phyloP scores from a whole-genome alignment of 2,797 vertebrate genomes.

The Thaleichthys pacificus region DNA sequence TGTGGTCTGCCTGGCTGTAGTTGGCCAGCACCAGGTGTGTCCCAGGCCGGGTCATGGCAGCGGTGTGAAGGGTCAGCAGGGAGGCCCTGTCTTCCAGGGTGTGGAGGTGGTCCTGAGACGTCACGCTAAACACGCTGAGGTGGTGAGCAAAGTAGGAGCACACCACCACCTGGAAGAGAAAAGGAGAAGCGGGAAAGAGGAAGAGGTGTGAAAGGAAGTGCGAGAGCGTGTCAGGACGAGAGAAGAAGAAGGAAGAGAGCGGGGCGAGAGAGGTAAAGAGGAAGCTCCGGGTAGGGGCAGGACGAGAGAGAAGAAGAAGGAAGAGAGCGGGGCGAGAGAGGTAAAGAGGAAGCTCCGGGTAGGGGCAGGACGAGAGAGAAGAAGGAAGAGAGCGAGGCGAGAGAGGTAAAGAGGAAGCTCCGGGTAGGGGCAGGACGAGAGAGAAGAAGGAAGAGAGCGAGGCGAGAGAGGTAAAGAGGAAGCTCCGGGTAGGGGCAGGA shows the following conservation, averaged over 20 bases:
- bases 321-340: not conserved
- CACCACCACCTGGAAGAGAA: constrained; percentile 51
- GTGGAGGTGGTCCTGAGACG: constrained; percentile 53
- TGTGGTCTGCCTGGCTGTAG: constrained; percentile 58
- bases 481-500: no score
- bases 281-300: not conserved
- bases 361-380: no score
- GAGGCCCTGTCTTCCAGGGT: constrained; percentile 62
- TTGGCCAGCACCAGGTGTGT: constrained; percentile 60
- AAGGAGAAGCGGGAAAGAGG: not conserved
- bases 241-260: no score
- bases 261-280: not conserved
- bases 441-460: no score
- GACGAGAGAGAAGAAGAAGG: not conserved
- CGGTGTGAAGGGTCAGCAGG: constrained; percentile 58
- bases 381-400: no score
- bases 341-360: no score
- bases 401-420: no score
- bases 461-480: no score
- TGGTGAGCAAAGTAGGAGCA: constrained; percentile 65
- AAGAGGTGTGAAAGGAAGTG: not conserved
- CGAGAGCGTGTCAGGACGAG: not conserved
- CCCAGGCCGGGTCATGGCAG: constrained; percentile 54
- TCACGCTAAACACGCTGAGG: constrained; percentile 62
- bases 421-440: no score